Evolutionary conservation across 37 sponge, comb jelly and placozoan species (phyloP).

Genomic region (Crambe crambe): DNA sequence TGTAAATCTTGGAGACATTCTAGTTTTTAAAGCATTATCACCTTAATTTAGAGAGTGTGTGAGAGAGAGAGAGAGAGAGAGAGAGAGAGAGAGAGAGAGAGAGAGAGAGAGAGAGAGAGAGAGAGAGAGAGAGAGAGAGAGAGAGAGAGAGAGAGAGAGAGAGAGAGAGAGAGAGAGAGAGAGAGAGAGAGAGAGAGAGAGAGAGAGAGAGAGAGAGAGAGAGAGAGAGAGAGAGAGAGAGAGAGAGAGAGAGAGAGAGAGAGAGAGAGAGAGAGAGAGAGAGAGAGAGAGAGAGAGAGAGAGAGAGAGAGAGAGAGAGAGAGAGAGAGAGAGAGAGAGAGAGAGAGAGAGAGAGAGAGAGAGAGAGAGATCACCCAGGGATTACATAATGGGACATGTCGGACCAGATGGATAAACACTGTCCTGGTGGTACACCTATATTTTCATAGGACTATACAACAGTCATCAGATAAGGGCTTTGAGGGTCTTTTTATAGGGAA

Average conservation of each 20-base stretch:
- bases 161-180: slow-evolving; percentile 18
- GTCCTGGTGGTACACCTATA: too few species aligned
- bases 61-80: too few species aligned
- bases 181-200: slow-evolving; percentile 25
- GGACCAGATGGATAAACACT: not conserved
- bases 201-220: slow-evolving; percentile 25
- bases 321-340: slow-evolving; percentile 31
- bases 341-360: slow-evolving; percentile 16
- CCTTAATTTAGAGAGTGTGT: too few species aligned
- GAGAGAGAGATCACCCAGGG: slow-evolving; percentile 38
- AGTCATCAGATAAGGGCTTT: too few species aligned
- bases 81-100: not conserved
- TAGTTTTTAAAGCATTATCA: too few species aligned
- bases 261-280: slow-evolving; percentile 40
- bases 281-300: slow-evolving; percentile 32
- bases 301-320: slow-evolving; percentile 37
- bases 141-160: not conserved
- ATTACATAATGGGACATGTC: not conserved
- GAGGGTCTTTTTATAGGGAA: too few species aligned
- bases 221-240: slow-evolving; percentile 9
- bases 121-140: not conserved
- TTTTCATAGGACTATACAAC: too few species aligned
- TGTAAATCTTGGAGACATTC: too few species aligned
- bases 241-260: slow-evolving; percentile 21
- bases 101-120: not conserved